A percentile compares a stretch with the other conserved stretches of the same genome.
Evolutionary conservation across 1,140 invertebrate species (phyloP).

Genomic region (Chlorops oryzae): DNA sequence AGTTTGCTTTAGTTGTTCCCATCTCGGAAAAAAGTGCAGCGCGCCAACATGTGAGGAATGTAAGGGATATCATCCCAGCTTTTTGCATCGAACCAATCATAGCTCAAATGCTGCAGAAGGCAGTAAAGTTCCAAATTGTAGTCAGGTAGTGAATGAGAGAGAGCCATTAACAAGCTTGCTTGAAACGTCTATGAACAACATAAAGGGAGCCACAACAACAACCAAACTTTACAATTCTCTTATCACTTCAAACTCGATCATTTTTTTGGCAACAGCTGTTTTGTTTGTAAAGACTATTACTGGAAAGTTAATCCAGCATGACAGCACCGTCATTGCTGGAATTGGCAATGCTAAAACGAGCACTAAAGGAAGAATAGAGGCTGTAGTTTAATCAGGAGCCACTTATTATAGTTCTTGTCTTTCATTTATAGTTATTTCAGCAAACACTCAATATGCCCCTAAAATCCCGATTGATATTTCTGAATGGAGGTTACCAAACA

Average conservation of each 20-base stretch:
- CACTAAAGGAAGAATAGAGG: constrained; percentile 2
- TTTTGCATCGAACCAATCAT: neutral
- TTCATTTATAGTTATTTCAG: too few species aligned
- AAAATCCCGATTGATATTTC: too few species aligned
- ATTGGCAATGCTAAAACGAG: neutral
- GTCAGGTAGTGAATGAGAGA: neutral
- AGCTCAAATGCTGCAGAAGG: neutral
- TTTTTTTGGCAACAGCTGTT: too few species aligned
- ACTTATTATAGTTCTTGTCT: too few species aligned
- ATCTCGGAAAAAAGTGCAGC: neutral
- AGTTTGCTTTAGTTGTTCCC: constrained; percentile 3
- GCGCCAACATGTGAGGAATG: neutral
- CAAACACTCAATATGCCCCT: too few species aligned
- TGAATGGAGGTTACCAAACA: too few species aligned
- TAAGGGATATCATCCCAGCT: constrained; percentile 1
- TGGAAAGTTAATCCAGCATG: neutral
- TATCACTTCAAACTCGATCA: too few species aligned
- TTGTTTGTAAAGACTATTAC: too few species aligned
- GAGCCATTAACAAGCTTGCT: neutral
- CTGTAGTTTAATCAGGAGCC: constrained; percentile 1
- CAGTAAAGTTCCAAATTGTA: too few species aligned
- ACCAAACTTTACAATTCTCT: neutral
- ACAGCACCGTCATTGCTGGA: neutral
- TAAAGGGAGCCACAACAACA: neutral
- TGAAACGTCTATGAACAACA: neutral